Evolutionary conservation across 2,888 invertebrate species (phyloP).

Genomic region (Polyommatus iphigenia): DNA sequence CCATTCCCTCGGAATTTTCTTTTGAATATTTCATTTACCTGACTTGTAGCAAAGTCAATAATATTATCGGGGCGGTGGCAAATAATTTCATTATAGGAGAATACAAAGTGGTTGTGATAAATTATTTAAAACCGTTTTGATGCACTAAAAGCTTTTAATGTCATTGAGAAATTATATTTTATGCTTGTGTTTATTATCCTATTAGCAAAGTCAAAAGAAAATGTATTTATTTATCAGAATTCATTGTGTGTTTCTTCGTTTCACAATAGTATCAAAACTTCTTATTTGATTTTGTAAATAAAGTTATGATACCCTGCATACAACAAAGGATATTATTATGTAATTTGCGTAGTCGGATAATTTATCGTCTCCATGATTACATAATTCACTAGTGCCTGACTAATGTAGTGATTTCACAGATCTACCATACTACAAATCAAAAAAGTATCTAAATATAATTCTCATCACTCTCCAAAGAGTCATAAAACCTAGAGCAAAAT

Average conservation of each 20-base stretch:
- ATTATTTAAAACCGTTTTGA: neutral
- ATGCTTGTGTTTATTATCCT: neutral
- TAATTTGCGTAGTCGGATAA: too few species aligned
- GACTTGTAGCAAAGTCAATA: constrained; percentile 22
- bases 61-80: constrained; percentile 5
- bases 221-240: neutral
- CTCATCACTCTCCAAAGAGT: too few species aligned
- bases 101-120: constrained; percentile 2
- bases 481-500: neutral
- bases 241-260: neutral
- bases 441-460: neutral
- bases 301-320: too few species aligned
- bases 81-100: constrained; percentile 16
- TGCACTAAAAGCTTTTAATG: neutral
- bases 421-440: neutral
- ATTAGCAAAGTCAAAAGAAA: neutral
- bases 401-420: too few species aligned
- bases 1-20: neutral
- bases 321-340: too few species aligned
- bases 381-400: too few species aligned
- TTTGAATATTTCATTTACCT: constrained; percentile 31
- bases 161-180: neutral
- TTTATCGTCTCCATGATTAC: too few species aligned
- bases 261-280: neutral
- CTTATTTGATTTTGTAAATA: too few species aligned